Conservation (phyloP, 1,140 invertebrate genomes). For the Lanistes nyassanus region DNA sequence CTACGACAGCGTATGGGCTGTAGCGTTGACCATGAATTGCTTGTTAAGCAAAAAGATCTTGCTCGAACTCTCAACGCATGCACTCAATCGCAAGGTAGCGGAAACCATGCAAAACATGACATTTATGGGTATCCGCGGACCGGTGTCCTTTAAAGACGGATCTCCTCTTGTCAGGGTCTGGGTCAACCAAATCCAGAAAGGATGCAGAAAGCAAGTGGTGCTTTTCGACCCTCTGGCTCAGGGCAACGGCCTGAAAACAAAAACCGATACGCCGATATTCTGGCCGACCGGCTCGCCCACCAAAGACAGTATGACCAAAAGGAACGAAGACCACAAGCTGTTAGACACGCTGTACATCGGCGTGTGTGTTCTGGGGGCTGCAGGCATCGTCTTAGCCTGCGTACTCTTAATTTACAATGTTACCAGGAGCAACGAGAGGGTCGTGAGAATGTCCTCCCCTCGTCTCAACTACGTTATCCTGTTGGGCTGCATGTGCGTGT, state of each 20-base stretch:
- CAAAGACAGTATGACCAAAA: not conserved
- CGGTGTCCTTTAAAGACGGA: too few species aligned
- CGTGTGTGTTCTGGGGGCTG: not conserved
- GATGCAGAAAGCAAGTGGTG: too few species aligned
- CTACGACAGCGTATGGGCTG: too few species aligned
- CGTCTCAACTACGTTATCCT: conserved; percentile 98
- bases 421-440: conserved; percentile 70
- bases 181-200: too few species aligned
- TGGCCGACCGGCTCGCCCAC: not conserved
- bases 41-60: too few species aligned
- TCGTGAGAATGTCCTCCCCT: conserved; percentile 98
- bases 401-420: not conserved
- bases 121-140: too few species aligned
- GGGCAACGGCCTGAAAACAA: not conserved
- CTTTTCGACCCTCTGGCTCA: not conserved
- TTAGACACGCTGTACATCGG: not conserved
- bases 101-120: too few species aligned
- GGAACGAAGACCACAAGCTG: not conserved
- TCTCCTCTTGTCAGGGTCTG: too few species aligned
- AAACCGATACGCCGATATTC: not conserved
- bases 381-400: not conserved
- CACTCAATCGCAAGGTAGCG: too few species aligned
- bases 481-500: conserved; percentile 94
- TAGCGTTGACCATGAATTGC: too few species aligned
- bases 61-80: too few species aligned